Evolutionary conservation across 2,888 invertebrate species (phyloP), one percentile per base, ranked within the genome.

Genomic region (Drosophila kuntzei): DNA sequence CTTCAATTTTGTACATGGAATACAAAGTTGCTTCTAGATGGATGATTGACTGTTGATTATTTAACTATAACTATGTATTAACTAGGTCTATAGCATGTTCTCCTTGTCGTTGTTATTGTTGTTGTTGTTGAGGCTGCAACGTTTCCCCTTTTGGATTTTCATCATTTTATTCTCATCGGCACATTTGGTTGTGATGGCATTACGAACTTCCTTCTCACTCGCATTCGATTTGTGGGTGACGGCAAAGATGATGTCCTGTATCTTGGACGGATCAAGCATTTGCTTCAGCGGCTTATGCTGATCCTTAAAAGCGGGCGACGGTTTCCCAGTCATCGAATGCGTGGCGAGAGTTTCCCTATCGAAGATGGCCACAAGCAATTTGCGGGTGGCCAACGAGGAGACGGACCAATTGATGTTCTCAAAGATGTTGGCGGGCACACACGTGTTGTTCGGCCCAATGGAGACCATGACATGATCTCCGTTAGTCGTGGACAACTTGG

Each of bases 81-180:
- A 34, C 47, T 43, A 11, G 2, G 3, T 39, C 22, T 70, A 69
- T 4, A 44, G 29, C 36, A 70, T 54, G 53, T 90, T 90, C 63
- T 90, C 90, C 55, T 90, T 90, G 43, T 89, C 79, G 43, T 87
- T 78, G 29, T 36, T 36, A 11, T 29, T 29, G n/a, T 34, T n/a
- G 34, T 44, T 90, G 39, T 86, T 79, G 34, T 39, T 66, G n/a
- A 34, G 7, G 54, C 73, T 69, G 16, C 58, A 62, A 4, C 70
- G 76, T 61, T 92, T 93, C 71, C 80, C 68, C 32, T 79, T 78
- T 59, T 90, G 81, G 51, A 93, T 91, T 78, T 93, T 93, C 81
- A 93, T 93, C 90, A 94, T 91, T 89, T 94, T 95, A 46, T 94
- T 94, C 90, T 95, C 95, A 75, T 95, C 95, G 0, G 94, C 94